These are phyloP conservation scores for Pseudochromis fuscus DNA, from an alignment of 2,797 vertebrate species.

Conservation along the genomic window DNA sequence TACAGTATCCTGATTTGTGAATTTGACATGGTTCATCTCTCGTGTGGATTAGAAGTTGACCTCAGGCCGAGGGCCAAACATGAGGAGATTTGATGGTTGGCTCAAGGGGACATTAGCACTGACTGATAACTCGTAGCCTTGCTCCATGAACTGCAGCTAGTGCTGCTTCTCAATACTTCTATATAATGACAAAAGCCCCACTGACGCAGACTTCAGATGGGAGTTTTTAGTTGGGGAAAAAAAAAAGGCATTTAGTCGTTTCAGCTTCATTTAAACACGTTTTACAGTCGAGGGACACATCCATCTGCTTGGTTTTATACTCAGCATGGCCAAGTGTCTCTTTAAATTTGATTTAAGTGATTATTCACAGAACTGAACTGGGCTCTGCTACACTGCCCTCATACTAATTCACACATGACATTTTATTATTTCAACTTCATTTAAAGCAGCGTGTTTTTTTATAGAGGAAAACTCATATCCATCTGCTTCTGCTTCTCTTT, in stretches of 20 bases:
- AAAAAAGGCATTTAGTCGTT: conserved; percentile 47
- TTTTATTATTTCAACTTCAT: conserved; percentile 60
- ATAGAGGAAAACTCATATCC: conserved; percentile 46
- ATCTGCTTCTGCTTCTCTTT: conserved; percentile 64
- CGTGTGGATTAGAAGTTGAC: conserved; percentile 76
- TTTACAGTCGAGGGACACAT: conserved; percentile 55
- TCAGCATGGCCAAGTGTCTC: conserved; percentile 65
- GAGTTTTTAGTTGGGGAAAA: conserved; percentile 32
- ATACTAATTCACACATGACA: conserved; percentile 34
- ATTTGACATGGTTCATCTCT: conserved; percentile 76
- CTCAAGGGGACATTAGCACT: conserved; percentile 70
- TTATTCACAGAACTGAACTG: conserved; percentile 56
- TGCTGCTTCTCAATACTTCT: conserved; percentile 49
- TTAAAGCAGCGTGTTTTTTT: conserved; percentile 45
- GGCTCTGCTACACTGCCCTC: conserved; percentile 38
- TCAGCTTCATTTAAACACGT: conserved; percentile 63
- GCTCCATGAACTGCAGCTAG: conserved; percentile 50
- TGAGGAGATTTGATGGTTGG: conserved; percentile 74
- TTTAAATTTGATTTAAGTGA: conserved; percentile 72
- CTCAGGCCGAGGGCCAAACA: conserved; percentile 76
- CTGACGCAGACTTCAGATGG: conserved; percentile 41
- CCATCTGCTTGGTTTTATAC: conserved; percentile 68
- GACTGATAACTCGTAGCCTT: conserved; percentile 67
- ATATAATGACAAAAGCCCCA: conserved; percentile 24
- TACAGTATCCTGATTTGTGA: conserved; percentile 66